Base-by-base conservation (phyloP, 2,888 invertebrate genomes). In the Leuctra nigra region DNA sequence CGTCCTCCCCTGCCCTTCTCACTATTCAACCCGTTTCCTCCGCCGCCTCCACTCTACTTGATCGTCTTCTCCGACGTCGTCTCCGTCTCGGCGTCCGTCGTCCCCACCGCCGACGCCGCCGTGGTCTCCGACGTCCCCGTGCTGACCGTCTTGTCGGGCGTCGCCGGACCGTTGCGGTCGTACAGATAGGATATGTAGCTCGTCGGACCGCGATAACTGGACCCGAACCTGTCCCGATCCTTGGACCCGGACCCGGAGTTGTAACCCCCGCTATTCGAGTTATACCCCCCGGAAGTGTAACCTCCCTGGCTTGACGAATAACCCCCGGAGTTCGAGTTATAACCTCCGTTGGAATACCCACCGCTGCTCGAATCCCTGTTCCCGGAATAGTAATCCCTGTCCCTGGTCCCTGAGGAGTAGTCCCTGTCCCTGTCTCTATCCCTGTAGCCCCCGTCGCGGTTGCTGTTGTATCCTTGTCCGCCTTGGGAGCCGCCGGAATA, bases 111-210 rank as follows among this genome's bases (percentile, higher is more conserved):
- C 39, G 29, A 24, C 13, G 41, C 39, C 41, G 35, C 16, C 35
- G 33, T 9, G 39, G 53, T 35, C 20, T 39, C 20, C 44, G 48
- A 41, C 39, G 33, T 41, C 11, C 29, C n/a, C 35, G 14, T 39
- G 13, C 39, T 38, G 50, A 48, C 23, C 47, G 50, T 47, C 54
- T 47, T 41, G 7, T 50, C 50, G 35, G 50, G 20, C 22, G 50
- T 33, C 18, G 50, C 35, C 50, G 35, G n/a, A 22, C 58, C 25
- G 35, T 56, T 53, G 9, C 60, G 48, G 46, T 60, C 60, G 53
- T 60, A 60, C 13, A 60, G 54, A 24, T 60, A 60, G 9, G 60
- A 60, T 14, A 59, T 44, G 35, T 59, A 59, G 3, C 55, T 53
- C 11, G 59, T 59, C 4, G 59, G 59, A 0, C 55, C 55, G 4